A percentile compares a stretch with the other conserved stretches of the same genome.
Conservation (phyloP, 2,113 vertebrate genomes). For the Dicerorhinus sumatrensis region DNA sequence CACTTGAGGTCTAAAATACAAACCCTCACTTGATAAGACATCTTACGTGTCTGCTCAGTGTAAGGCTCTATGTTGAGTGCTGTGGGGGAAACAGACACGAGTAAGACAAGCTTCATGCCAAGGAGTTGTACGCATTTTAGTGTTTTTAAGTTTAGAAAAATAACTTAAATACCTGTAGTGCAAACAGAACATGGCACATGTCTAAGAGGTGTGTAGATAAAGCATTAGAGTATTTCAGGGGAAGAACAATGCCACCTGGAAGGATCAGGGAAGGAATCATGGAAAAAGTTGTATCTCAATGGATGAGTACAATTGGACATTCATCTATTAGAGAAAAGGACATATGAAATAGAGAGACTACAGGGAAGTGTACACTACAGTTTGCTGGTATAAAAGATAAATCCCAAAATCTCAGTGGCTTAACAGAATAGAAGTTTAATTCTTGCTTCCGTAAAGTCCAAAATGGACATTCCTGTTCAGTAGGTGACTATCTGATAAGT, state of each 20-base stretch:
- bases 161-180: neutral
- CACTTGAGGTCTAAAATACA: neutral
- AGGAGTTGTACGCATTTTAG: neutral
- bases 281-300: neutral
- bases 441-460: neutral
- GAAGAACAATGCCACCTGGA: neutral
- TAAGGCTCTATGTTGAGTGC: neutral
- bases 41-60: neutral
- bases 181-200: neutral
- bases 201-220: neutral
- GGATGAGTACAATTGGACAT: neutral
- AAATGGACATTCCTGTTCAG: neutral
- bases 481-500: neutral
- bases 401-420: neutral
- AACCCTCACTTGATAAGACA: neutral
- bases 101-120: neutral
- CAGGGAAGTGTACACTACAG: neutral
- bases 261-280: neutral
- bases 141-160: conserved; percentile 22
- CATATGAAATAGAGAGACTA: neutral
- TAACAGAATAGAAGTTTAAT: conserved; percentile 9
- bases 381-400: neutral
- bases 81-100: neutral
- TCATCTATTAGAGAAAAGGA: neutral
- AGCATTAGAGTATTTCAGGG: neutral